Base-by-base conservation (phyloP, 2,113 vertebrate genomes). In the Orycteropus afer region DNA sequence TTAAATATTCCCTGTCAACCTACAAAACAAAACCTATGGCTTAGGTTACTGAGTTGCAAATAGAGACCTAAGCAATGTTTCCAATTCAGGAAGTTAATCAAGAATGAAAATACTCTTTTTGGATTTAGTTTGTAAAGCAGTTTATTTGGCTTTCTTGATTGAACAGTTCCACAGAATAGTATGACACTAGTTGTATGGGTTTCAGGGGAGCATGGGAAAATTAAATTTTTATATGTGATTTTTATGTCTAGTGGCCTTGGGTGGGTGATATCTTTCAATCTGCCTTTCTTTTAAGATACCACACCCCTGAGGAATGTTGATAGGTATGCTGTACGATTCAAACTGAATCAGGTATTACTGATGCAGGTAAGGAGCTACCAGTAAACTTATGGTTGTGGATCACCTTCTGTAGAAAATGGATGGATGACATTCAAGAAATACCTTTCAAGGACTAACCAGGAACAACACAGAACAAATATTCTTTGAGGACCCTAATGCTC, bases 211-310 rank as follows among this genome's bases (percentile, higher is more conserved):
- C 34, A 76, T 32, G 73, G 20, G 45, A 82, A 47, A 96, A 91
- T 84, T 49, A 61, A 84, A 73, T 47, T 51, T 71, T 34, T 65
- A 37, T 57, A 11, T 45, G 15, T 63, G 42, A n/a, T 73, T 80
- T 96, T 90, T 90, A 55, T 29, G 7, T 73, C 34, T 61, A 82
- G 76, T 96, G 86, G 25, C 85, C 76, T 95, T 96, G 79, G 95
- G 93, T 90, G 67, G 93, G 91, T 96, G 57, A 86, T 96, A 93
- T 71, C 86, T 97, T 97, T 80, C 80, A 92, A 93, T 47, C 61
- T 32, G 63, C 6, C 86, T 96, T 95, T 80, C 81, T 90, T 89
- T 97, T 92, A 42, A 96, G 95, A 67, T 86, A 96, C 73, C 74
- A 40, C 7, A 94, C 76, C 76, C 84, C 94, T 80, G 95, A 97